phyloP scores from a whole-genome alignment of 92 coral and sea anemone species.

The Ricordea florida region DNA sequence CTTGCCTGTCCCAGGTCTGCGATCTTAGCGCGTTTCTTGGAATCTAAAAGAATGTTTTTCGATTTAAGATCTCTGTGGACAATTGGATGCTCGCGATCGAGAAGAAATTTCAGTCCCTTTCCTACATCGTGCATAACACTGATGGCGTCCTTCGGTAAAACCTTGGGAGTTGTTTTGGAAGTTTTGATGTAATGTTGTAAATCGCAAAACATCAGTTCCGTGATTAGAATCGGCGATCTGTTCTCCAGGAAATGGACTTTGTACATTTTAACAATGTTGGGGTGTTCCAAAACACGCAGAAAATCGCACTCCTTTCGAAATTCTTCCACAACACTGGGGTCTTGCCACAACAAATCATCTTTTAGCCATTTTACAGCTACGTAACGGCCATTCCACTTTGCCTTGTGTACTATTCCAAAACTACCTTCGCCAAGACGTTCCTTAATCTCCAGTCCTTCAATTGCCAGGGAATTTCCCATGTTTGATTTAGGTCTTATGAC shows the following conservation, averaged over 20 bases:
- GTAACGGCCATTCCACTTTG: slow-evolving; percentile 33
- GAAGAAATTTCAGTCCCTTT: slow-evolving; percentile 53
- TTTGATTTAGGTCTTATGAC: no score
- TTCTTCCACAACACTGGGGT: slow-evolving; percentile 19
- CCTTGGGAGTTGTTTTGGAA: slow-evolving; percentile 44
- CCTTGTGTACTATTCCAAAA: slow-evolving; percentile 48
- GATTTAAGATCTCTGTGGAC: slow-evolving; percentile 58
- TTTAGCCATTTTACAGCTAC: slow-evolving; percentile 43
- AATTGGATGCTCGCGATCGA: slow-evolving; percentile 13
- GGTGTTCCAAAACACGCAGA: slow-evolving; percentile 43
- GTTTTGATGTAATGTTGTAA: slow-evolving; percentile 18
- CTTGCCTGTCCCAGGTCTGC: slow-evolving; percentile 64
- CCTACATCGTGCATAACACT: slow-evolving; percentile 57
- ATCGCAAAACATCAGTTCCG: slow-evolving; percentile 55
- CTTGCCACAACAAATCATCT: slow-evolving; percentile 18
- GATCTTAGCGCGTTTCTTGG: slow-evolving; percentile 47
- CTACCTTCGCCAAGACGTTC: slow-evolving; percentile 40
- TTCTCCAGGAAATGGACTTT: slow-evolving; percentile 13
- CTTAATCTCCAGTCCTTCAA: slow-evolving; percentile 30
- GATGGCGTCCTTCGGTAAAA: slow-evolving; percentile 36
- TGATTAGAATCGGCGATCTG: slow-evolving; percentile 44
- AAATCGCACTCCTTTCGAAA: slow-evolving; percentile 43
- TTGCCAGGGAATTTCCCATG: slow-evolving; percentile 31
- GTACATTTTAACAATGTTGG: slow-evolving; percentile 45
- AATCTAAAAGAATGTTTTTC: slow-evolving; percentile 37